Base-by-base conservation (phyloP, 2,888 invertebrate genomes). In the Nemapogon koenigi region DNA sequence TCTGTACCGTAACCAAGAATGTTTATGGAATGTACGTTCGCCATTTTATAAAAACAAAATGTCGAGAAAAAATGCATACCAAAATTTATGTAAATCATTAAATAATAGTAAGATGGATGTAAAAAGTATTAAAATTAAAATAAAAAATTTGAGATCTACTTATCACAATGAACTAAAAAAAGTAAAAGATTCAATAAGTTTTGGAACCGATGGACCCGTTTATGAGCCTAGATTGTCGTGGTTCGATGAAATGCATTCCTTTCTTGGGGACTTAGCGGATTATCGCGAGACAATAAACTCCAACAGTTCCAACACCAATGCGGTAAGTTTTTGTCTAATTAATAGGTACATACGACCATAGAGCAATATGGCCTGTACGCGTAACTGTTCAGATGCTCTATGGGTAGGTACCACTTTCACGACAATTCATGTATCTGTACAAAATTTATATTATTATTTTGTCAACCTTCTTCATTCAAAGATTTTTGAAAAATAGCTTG, bases 161-260 rank as follows among this genome's bases (percentile, higher is more conserved):
- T 40, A 40, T 40, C 40, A 40, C 19, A 40, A 35, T 16, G 35
- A 40, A 15, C 25, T 36, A 30, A 40, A 40, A 17, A 40, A 36
- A 26, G 26, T 40, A 4, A 36, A 36, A 22, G 22, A 22, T 22
- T 22, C 22, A 22, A 6, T 7, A 22, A 6, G 22, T 6, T 22
- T 10, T 22, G 22, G 22, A 22, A 22, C 7, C 22, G 22, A 22
- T 22, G 22, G 8, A 7, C 6, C 22, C 10, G 22, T 22, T 22
- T 22, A 22, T 22, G 8, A 22, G 22, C 10, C 22, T 22, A 22
- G 22, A 7, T 22, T 22, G 26, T 13, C 40, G 4, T 36, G 40
- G 35, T 36, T 36, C 14, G 25, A 29, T 4, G 36, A 30, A 16
- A 36, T 40, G 17, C 40, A 40, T 22, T 30, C 40, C 3, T 36